Percentiles rank a stretch among this genome's conserved stretches.
These are phyloP conservation scores for Cerceris ruficornis DNA, from an alignment of 2,888 invertebrate genomes.

Conservation along the genomic window DNA sequence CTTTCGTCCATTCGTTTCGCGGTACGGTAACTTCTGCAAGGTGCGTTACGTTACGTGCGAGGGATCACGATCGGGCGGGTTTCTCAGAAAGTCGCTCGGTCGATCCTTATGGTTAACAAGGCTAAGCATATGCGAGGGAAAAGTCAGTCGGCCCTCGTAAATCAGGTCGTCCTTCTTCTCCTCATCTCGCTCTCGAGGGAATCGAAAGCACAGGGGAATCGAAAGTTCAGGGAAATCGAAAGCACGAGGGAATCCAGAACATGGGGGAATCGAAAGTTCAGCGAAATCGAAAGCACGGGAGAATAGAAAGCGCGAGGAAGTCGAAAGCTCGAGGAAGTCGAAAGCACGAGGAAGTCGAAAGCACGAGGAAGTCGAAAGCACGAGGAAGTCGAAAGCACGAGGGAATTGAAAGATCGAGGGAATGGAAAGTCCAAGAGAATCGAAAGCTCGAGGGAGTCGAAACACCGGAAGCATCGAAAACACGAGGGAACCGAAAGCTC, in stretches of 20 bases:
- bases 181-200: slow-evolving; percentile 1
- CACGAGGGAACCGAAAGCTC: too few species aligned
- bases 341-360: neutral
- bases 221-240: neutral
- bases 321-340: neutral
- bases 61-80: slow-evolving; percentile 49
- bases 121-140: slow-evolving; percentile 57
- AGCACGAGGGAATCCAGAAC: neutral
- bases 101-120: slow-evolving; percentile 63
- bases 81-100: slow-evolving; percentile 31
- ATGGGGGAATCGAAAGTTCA: too few species aligned
- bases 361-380: neutral
- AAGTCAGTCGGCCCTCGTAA: slow-evolving; percentile 45
- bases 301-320: too few species aligned
- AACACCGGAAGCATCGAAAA: too few species aligned
- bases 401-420: too few species aligned
- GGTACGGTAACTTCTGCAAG: slow-evolving; percentile 24
- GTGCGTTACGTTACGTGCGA: slow-evolving; percentile 32
- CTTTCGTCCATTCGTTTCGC: slow-evolving; percentile 7
- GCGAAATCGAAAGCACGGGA: too few species aligned
- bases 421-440: too few species aligned
- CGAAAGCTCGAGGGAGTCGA: too few species aligned
- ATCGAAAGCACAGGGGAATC: neutral
- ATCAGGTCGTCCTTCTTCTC: slow-evolving; percentile 52
- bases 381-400: too few species aligned